Conservation (phyloP, 2,888 invertebrate genomes). For the Metellina segmentata region DNA sequence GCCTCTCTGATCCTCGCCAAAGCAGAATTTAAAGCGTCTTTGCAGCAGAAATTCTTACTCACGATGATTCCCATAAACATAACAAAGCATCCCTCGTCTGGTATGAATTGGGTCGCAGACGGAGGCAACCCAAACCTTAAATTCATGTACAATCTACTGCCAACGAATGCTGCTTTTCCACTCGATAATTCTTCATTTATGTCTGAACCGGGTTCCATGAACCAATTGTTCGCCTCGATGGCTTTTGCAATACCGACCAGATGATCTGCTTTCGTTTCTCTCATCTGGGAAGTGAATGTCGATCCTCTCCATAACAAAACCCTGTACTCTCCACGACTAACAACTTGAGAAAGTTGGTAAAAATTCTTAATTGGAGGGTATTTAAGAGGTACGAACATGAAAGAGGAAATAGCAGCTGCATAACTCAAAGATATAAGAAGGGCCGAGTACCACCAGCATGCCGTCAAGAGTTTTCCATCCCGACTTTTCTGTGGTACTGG, state of each 20-base stretch:
- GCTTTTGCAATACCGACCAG: neutral
- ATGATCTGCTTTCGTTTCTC: neutral
- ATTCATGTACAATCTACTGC: neutral
- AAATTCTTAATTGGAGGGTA: neutral
- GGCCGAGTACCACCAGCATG: neutral
- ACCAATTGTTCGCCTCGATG: constrained; percentile 9
- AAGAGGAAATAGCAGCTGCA: constrained; percentile 5
- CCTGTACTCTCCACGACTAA: neutral
- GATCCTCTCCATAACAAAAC: neutral
- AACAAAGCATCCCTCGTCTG: neutral
- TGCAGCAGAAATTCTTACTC: constrained; percentile 5
- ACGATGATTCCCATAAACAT: neutral
- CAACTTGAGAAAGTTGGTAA: neutral
- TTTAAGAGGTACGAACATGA: constrained; percentile 13
- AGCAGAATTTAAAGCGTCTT: neutral
- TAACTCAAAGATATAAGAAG: constrained; percentile 21
- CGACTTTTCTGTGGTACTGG: neutral
- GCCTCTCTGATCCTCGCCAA: neutral
- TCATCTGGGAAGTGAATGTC: neutral
- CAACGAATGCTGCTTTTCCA: neutral
- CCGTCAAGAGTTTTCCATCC: neutral
- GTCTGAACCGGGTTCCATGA: neutral
- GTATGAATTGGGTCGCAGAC: neutral
- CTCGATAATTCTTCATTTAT: neutral
- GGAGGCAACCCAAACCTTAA: neutral